Evolutionary conservation across 2,797 vertebrate genomes (phyloP), one percentile per base, ranked within the genome.

Genomic region (Denticeps clupeoides): DNA sequence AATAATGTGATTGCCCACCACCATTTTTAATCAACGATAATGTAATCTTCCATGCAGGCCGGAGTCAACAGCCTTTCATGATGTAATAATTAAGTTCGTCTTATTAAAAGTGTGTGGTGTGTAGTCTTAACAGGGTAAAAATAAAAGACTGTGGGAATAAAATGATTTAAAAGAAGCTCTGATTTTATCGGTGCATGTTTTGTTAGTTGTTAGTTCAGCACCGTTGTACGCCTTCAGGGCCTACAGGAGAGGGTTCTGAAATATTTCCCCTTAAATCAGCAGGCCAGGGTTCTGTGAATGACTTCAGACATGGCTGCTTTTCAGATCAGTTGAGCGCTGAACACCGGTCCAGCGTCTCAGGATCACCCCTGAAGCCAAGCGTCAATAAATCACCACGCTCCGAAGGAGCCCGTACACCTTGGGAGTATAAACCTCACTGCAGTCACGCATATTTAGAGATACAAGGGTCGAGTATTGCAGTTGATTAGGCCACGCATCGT

Each of bases 361-460:
- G n/a, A n/a, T n/a, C n/a, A n/a, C n/a, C 70, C 45, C 46, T 53
- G 63, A 77, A 74, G 64, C 62, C 35, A 65, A 67, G 68, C 58
- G 62, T 73, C 72, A 66, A 75, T 83, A 82, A 82, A 84, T 83
- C 75, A 79, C 60, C 59, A 55, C 35, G 54, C 67, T 72, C 59
- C 41, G 24, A 62, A 56, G 63, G 62, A 78, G 56, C 59, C 56
- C 55, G 64, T 74, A 74, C 74, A 79, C 76, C 72, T 73, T 73
- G 75, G 72, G 63, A 62, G 54, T 62, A 76, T 81, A 75, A 78
- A 74, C 68, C 66, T 71, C 58, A 58, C 67, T 49, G 62, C 41
- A 61, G 74, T 68, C 81, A 75, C 66, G 55, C 70, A 58, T 73
- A 63, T 77, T 74, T 75, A 56, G 73, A 72, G 66, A 59, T 68